phyloP scores from a whole-genome alignment of 2,888 invertebrate species.

The Brenthis ino region DNA sequence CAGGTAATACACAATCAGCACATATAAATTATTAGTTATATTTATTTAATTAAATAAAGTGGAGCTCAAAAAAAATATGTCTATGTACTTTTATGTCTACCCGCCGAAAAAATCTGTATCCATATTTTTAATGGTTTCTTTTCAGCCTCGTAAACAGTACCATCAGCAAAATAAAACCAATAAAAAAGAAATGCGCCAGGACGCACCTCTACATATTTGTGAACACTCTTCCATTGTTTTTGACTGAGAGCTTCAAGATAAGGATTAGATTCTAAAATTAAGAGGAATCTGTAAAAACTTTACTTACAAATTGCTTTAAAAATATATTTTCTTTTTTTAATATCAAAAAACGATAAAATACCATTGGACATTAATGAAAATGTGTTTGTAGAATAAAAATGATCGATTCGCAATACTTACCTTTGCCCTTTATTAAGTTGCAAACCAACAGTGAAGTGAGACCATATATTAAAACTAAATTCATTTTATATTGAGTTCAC shows the following conservation, averaged over 20 bases:
- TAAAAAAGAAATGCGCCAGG: slow-evolving; percentile 91
- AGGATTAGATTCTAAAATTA: slow-evolving; percentile 52
- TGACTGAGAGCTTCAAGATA: slow-evolving; percentile 54
- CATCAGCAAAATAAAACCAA: slow-evolving; percentile 92
- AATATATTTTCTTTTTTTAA: no score
- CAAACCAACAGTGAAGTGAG: slow-evolving; percentile 31
- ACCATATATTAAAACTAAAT: slow-evolving; percentile 39
- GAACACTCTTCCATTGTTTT: slow-evolving; percentile 74
- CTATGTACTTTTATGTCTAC: no score
- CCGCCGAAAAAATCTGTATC: no score
- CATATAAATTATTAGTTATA: no score
- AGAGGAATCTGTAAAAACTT: slow-evolving; percentile 3
- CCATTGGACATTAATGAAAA: neutral
- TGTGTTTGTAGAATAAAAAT: neutral
- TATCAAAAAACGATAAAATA: no score
- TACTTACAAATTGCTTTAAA: no score
- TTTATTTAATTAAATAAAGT: no score
- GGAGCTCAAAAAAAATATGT: no score
- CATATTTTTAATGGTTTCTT: slow-evolving; percentile 89
- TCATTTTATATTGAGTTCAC: slow-evolving; percentile 39
- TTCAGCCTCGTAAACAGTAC: slow-evolving; percentile 78
- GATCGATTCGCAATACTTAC: slow-evolving; percentile 32
- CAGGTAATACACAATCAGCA: no score
- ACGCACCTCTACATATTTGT: slow-evolving; percentile 89
- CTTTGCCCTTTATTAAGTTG: slow-evolving; percentile 42